These are phyloP conservation scores for Enteromius radiatus DNA, from an alignment of 2,797 vertebrate genomes.

Conservation along the genomic window DNA sequence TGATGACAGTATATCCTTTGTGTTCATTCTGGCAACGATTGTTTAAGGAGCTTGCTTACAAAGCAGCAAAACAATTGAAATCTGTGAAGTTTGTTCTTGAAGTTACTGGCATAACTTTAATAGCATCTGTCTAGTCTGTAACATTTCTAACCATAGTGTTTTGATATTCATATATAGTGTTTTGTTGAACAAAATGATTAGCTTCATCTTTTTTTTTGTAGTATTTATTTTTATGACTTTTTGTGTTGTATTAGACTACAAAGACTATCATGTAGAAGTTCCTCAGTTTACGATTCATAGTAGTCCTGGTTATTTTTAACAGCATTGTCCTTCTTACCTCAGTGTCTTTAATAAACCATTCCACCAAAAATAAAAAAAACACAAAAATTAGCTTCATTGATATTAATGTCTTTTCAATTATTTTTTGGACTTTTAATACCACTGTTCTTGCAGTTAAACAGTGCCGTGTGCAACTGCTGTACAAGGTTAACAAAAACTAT, in stretches of 20 bases:
- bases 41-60: not conserved
- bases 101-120: slow-evolving; percentile 11
- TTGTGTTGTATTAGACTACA: slow-evolving; percentile 25
- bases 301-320: slow-evolving; percentile 66
- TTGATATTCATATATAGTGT: slow-evolving; percentile 6
- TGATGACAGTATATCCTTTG: slow-evolving; percentile 16
- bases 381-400: not conserved
- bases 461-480: not conserved
- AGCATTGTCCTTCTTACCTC: slow-evolving; percentile 64
- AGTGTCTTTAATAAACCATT: slow-evolving; percentile 74
- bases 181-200: slow-evolving; percentile 33
- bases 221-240: slow-evolving; percentile 52
- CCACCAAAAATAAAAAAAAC: not conserved
- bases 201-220: slow-evolving; percentile 40
- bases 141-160: slow-evolving; percentile 10
- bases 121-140: not conserved
- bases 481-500: slow-evolving; percentile 18
- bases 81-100: not conserved
- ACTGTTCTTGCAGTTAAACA: not conserved
- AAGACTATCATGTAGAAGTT: slow-evolving; percentile 4
- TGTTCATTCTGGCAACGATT: not conserved
- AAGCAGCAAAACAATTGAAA: not conserved
- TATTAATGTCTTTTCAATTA: no score
- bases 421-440: no score
- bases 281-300: slow-evolving; percentile 48